Conservation (phyloP, 2,888 invertebrate species). For the Spilosoma lubricipeda region DNA sequence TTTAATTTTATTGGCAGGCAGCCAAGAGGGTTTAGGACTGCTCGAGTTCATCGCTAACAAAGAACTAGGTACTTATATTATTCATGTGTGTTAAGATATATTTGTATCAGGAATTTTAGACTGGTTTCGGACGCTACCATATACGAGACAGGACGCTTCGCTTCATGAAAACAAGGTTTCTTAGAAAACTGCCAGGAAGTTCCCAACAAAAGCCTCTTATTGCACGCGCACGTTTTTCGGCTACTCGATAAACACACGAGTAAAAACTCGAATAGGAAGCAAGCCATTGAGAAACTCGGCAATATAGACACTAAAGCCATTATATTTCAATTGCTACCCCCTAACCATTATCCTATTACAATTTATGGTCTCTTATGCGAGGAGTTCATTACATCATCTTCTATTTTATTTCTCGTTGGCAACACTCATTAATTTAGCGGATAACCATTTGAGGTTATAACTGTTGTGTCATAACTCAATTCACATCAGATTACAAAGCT, state of each 20-base stretch:
- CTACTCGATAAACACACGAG: too few species aligned
- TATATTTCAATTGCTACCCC: neutral
- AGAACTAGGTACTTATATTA: neutral
- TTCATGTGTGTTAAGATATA: neutral
- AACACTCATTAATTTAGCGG: neutral
- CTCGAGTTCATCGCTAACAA: neutral
- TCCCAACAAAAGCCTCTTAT: neutral
- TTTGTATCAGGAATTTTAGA: neutral
- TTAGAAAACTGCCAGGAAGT: neutral
- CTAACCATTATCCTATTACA: neutral
- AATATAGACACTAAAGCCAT: neutral
- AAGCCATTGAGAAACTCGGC: neutral
- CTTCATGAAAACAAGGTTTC: too few species aligned
- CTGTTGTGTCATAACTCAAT: constrained; percentile 13
- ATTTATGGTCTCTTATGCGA: neutral
- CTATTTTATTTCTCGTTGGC: neutral
- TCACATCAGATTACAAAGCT: constrained; percentile 19
- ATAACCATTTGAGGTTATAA: neutral
- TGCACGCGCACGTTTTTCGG: too few species aligned
- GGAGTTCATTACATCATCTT: neutral
- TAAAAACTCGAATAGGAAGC: neutral
- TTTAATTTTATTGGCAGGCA: neutral
- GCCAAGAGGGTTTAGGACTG: neutral
- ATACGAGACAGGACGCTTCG: too few species aligned
- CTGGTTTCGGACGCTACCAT: neutral